Evolutionary conservation across 2,113 vertebrate species (phyloP).

Genomic region (Ardeotis arabs): DNA sequence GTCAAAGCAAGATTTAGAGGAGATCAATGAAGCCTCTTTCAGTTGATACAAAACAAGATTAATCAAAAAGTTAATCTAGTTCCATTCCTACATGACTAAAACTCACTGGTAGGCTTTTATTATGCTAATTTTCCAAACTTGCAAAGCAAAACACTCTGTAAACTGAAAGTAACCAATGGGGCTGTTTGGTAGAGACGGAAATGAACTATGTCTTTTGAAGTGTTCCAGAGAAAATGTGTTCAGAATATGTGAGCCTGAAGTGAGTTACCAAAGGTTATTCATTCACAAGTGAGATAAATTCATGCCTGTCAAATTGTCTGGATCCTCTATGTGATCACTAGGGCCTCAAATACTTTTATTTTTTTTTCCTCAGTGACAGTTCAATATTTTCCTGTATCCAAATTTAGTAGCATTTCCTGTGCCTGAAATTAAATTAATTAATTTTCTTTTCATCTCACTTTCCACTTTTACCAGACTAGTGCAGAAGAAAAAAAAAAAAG

Average conservation of each 20-base stretch:
- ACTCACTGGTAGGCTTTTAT: conserved; percentile 69
- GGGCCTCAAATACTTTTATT: conserved; percentile 76
- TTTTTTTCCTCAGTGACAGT: conserved; percentile 75
- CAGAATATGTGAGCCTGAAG: conserved; percentile 81
- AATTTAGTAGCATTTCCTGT: conserved; percentile 75
- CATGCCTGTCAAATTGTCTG: conserved; percentile 82
- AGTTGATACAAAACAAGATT: conserved; percentile 30
- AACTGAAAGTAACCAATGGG: conserved; percentile 71
- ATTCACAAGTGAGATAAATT: conserved; percentile 85
- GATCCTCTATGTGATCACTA: conserved; percentile 79
- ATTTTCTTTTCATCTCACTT: conserved; percentile 72
- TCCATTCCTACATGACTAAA: conserved; percentile 60
- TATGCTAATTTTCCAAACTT: conserved; percentile 76
- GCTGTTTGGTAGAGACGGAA: conserved; percentile 74
- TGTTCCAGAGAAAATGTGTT: conserved; percentile 81
- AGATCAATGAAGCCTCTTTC: conserved; percentile 33
- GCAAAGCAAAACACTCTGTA: conserved; percentile 68
- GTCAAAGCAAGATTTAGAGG: conserved; percentile 34
- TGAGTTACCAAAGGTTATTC: conserved; percentile 82
- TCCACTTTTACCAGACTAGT: conserved; percentile 16
- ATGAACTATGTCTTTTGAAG: conserved; percentile 80
- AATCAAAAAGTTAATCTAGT: conserved; percentile 75
- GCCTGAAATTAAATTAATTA: conserved; percentile 71
- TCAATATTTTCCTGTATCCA: conserved; percentile 76
- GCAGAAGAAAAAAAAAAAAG: not conserved